These are phyloP conservation scores for Liopterus haemorrhoidalis DNA, from an alignment of 2,888 invertebrate genomes.

Conservation along the genomic window DNA sequence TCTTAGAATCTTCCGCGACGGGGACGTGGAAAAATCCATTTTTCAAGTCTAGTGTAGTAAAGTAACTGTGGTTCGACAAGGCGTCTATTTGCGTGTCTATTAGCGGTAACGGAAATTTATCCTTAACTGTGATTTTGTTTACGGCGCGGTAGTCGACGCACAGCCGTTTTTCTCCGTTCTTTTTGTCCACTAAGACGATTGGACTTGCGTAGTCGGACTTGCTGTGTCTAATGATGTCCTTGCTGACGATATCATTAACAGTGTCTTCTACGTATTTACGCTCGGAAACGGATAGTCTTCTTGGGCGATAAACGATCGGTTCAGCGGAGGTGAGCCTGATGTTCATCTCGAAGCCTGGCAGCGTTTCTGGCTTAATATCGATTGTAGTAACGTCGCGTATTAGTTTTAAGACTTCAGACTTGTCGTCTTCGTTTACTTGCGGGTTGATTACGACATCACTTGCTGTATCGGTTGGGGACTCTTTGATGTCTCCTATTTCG, in stretches of 20 bases:
- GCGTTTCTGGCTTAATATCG: no score
- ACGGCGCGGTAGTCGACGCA: slow-evolving; percentile 11
- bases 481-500: no score
- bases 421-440: no score
- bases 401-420: no score
- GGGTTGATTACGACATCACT: no score
- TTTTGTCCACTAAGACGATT: slow-evolving; percentile 10
- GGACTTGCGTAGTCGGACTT: slow-evolving; percentile 11
- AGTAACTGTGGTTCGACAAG: slow-evolving; percentile 4
- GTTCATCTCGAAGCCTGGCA: no score
- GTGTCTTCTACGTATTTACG: neutral
- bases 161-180: slow-evolving; percentile 4
- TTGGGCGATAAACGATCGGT: slow-evolving; percentile 15
- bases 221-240: slow-evolving; percentile 6
- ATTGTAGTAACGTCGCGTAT: no score
- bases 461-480: no score
- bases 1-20: slow-evolving; percentile 19
- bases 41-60: slow-evolving; percentile 8
- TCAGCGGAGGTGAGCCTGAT: slow-evolving; percentile 10
- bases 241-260: slow-evolving; percentile 3
- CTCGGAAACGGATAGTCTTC: slow-evolving; percentile 5
- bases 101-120: slow-evolving; percentile 10
- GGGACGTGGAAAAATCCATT: slow-evolving; percentile 14
- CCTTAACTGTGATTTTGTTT: slow-evolving; percentile 11
- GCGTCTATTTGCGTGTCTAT: slow-evolving; percentile 13